Conservation (phyloP, 2,888 invertebrate genomes). For the Polyommatus icarus region DNA sequence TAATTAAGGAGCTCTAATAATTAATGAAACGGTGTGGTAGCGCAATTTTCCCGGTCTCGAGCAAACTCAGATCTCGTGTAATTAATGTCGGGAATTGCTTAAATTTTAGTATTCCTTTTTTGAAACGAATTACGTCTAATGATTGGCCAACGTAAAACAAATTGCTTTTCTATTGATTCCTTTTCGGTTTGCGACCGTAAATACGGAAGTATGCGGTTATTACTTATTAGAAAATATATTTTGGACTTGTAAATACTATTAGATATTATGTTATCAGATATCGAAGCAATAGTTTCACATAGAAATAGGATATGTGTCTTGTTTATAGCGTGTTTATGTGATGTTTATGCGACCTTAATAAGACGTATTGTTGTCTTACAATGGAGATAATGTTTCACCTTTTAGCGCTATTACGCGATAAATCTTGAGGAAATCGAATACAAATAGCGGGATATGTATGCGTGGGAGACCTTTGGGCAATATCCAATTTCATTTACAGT, state of each 20-base stretch:
- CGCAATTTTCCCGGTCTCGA: slow-evolving; percentile 31
- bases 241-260: neutral
- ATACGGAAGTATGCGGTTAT: neutral
- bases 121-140: slow-evolving; percentile 18
- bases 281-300: neutral
- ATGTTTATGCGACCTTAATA: slow-evolving; percentile 15
- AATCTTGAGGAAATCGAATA: slow-evolving; percentile 8
- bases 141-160: slow-evolving; percentile 3
- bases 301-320: neutral
- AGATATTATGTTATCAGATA: neutral
- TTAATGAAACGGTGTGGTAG: slow-evolving; percentile 53
- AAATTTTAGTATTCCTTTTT: slow-evolving; percentile 27
- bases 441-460: neutral
- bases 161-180: slow-evolving; percentile 16
- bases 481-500: neutral
- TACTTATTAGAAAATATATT: neutral
- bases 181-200: neutral
- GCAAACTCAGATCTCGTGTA: slow-evolving; percentile 28
- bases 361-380: neutral
- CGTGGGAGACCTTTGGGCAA: neutral
- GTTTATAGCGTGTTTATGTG: neutral
- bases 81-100: slow-evolving; percentile 24
- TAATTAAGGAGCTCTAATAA: slow-evolving; percentile 67
- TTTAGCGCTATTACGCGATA: neutral
- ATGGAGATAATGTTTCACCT: slow-evolving; percentile 11